These are phyloP conservation scores for Mylabris sibirica DNA, from an alignment of 2,888 invertebrate species.

Conservation along the genomic window DNA sequence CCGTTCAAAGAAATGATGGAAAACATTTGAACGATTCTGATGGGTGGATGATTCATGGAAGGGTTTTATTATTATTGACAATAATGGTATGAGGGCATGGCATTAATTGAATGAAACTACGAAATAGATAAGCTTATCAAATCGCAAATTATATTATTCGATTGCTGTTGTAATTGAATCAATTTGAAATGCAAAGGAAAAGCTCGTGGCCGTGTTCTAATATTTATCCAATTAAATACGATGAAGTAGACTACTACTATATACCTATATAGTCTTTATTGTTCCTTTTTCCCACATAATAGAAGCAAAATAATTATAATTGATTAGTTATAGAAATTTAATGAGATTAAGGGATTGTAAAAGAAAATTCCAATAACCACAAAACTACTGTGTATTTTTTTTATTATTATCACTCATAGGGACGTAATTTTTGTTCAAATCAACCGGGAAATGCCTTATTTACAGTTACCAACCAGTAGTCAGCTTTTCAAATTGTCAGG, in stretches of 20 bases:
- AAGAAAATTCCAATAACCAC: not conserved
- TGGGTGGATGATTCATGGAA: constrained; percentile 45
- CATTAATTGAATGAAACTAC: constrained; percentile 46
- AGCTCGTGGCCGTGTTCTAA: constrained; percentile 18
- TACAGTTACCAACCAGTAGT: constrained; percentile 34
- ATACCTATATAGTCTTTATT: not conserved
- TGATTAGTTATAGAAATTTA: not conserved
- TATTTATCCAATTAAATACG: constrained; percentile 28
- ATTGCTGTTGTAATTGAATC: constrained; percentile 32
- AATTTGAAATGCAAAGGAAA: constrained; percentile 31
- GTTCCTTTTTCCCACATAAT: not conserved
- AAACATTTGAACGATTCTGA: constrained; percentile 32
- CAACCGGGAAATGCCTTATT: constrained; percentile 27
- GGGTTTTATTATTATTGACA: constrained; percentile 41
- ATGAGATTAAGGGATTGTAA: not conserved
- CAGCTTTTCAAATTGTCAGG: constrained; percentile 43
- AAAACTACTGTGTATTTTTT: not conserved
- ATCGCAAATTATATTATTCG: constrained; percentile 34
- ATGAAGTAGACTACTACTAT: constrained; percentile 16
- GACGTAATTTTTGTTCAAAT: not conserved
- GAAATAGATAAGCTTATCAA: constrained; percentile 37
- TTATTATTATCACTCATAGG: not conserved
- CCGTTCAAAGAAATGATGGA: constrained; percentile 41
- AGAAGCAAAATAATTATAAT: not conserved
- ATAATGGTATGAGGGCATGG: constrained; percentile 40